Base-by-base conservation (phyloP, 2,113 vertebrate genomes). In the Lagopus leucura region DNA sequence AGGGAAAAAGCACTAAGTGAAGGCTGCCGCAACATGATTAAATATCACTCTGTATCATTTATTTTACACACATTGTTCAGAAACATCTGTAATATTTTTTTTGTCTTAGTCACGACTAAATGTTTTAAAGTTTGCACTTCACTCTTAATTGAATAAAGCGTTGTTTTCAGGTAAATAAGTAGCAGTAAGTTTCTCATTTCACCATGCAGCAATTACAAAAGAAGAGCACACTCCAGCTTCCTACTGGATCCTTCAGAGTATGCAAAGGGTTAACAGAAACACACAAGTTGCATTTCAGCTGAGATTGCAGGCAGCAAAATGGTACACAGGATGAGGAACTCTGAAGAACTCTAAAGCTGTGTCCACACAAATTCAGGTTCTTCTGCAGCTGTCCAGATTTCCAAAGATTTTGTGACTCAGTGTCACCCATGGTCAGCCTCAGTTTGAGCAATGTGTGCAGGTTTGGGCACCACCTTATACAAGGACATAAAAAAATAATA, bases 371-470 rank as follows among this genome's bases (percentile, higher is more conserved):
- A 57, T 0, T n/a, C 20, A 75, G 42, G 11, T 20, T 55, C 86
- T 86, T 84, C 43, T 72, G 34, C 22, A 84, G 43, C 25, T 78
- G 3, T 34, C 54, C 79, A 40, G 52, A 60, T 72, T 90, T 47
- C 28, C 58, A 76, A 54, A 71, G 28, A 13, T 21, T 74, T 67
- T 78, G 42, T 40, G n/a, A 74, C 36, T 6, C 27, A n/a, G 1
- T 0, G 0, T 5, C 52, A 30, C 52, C 15, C 27, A 28, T 3
- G 52, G 52, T 54, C 13, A 17, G 52, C 52, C 52, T 54, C 25
- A 10, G 5, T 54, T 30, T 10, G 52, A 54, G 27, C 14, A 28
- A 9, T 10, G 15, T 16, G 27, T 54, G 52, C 27, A 30, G 8
- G 52, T 54, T 30, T 54, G 15, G 27, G 15, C 27, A 28, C 27